Conservation (phyloP, 2,797 vertebrate genomes). For the Anguilla anguilla region DNA sequence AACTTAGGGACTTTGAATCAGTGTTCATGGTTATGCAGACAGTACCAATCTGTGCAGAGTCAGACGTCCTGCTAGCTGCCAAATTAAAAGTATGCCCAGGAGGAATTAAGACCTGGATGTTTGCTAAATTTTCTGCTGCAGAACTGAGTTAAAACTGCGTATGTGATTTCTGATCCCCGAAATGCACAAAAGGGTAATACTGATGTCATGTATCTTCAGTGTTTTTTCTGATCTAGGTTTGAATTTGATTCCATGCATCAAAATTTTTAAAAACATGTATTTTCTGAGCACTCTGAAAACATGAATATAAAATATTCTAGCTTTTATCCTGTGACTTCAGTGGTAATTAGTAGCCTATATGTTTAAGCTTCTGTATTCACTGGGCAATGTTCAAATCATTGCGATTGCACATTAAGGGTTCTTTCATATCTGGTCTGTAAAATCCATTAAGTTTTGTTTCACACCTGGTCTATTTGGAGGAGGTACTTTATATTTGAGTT, state of each 20-base stretch:
- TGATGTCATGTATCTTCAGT: too few relatives aligned
- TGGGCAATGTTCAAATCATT: background rate
- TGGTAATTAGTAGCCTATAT: background rate
- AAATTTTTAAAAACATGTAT: background rate
- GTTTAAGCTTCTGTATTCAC: background rate
- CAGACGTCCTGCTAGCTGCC: background rate
- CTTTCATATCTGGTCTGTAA: background rate
- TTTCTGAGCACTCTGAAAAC: background rate
- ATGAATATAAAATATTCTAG: background rate
- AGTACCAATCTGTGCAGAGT: background rate
- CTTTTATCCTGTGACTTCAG: background rate
- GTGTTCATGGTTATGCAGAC: background rate
- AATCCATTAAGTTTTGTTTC: background rate
- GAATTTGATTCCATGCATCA: too few relatives aligned
- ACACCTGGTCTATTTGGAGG: background rate
- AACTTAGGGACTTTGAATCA: background rate
- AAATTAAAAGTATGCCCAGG: background rate
- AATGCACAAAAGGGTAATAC: background rate
- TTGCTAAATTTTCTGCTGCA: background rate
- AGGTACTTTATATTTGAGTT: background rate
- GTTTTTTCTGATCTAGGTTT: too few relatives aligned
- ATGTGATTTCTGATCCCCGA: background rate
- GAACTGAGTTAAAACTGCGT: background rate
- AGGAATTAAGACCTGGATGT: background rate
- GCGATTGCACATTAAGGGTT: background rate